A percentile compares a stretch with the other conserved stretches of the same genome.
These are phyloP conservation scores for Hemiprocne comata DNA, from an alignment of 2,113 vertebrate species.

Conservation along the genomic window DNA sequence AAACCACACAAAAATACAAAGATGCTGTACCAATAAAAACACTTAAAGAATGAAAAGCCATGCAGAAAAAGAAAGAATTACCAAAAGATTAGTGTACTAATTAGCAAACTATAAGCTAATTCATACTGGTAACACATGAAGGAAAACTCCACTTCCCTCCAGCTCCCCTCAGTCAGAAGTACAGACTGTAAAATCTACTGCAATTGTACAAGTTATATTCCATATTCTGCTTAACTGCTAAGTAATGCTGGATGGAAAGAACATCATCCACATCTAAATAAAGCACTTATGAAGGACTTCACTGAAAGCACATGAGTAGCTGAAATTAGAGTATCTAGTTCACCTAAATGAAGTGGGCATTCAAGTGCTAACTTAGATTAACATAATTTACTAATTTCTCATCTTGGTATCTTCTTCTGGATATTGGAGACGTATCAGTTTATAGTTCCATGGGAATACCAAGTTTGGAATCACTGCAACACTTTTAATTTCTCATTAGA, in stretches of 20 bases:
- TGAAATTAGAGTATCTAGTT: neutral
- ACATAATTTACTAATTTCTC: neutral
- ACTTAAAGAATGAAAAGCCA: neutral
- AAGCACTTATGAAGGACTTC: neutral
- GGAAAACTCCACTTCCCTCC: neutral
- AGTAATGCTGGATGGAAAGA: neutral
- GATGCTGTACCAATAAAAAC: neutral
- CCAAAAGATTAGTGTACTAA: neutral
- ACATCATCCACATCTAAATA: neutral
- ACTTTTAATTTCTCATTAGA: slow-evolving; percentile 38
- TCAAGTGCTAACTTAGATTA: slow-evolving; percentile 10
- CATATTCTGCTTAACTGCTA: neutral
- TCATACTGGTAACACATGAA: neutral
- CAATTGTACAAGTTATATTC: neutral
- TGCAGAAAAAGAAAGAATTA: neutral
- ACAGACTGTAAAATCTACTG: neutral
- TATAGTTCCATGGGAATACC: neutral
- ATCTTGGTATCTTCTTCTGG: neutral
- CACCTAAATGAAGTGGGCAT: neutral
- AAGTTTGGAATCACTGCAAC: neutral
- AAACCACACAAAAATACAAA: neutral
- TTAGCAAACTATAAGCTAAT: neutral
- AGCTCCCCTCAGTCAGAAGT: neutral
- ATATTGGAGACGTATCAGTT: neutral
- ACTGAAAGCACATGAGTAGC: neutral